Evolutionary conservation across 1,140 invertebrate genomes (phyloP).

Genomic region (Dermatophagoides farinae): DNA sequence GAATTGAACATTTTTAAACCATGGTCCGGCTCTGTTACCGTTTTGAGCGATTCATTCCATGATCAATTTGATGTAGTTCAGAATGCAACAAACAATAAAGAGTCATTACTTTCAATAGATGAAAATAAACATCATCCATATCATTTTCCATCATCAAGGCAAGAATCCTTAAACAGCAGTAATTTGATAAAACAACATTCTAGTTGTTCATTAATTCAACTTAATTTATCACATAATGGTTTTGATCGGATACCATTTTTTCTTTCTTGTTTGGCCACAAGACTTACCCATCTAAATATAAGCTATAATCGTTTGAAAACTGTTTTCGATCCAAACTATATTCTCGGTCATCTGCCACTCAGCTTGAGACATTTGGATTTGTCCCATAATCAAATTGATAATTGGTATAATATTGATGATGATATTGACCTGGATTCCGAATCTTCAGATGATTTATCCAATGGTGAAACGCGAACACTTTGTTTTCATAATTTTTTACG

Average conservation of each 20-base stretch:
- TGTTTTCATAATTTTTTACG: neutral
- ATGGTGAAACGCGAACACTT: neutral
- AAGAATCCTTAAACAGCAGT: too few relatives aligned
- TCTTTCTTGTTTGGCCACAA: conserved; percentile 67
- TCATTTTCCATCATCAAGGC: too few relatives aligned
- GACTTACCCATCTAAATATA: conserved; percentile 65
- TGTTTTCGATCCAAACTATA: conserved; percentile 42
- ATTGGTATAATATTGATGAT: conserved; percentile 39
- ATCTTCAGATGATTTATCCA: neutral
- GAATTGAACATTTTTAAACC: neutral
- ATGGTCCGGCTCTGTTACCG: neutral
- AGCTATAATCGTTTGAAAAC: conserved; percentile 48
- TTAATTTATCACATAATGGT: conserved; percentile 77
- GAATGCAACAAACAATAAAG: neutral
- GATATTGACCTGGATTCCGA: conserved; percentile 25
- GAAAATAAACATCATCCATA: too few relatives aligned
- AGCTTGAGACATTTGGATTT: conserved; percentile 74
- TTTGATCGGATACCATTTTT: conserved; percentile 63
- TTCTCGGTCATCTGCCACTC: conserved; percentile 63
- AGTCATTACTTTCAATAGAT: neutral
- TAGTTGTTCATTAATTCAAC: conserved; percentile 38
- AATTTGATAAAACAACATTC: neutral
- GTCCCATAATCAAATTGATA: conserved; percentile 70
- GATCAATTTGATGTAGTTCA: neutral
- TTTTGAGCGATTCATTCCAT: conserved; percentile 1